These are phyloP conservation scores for Diaphora mendica DNA, from an alignment of 2,888 invertebrate species.

Conservation along the genomic window DNA sequence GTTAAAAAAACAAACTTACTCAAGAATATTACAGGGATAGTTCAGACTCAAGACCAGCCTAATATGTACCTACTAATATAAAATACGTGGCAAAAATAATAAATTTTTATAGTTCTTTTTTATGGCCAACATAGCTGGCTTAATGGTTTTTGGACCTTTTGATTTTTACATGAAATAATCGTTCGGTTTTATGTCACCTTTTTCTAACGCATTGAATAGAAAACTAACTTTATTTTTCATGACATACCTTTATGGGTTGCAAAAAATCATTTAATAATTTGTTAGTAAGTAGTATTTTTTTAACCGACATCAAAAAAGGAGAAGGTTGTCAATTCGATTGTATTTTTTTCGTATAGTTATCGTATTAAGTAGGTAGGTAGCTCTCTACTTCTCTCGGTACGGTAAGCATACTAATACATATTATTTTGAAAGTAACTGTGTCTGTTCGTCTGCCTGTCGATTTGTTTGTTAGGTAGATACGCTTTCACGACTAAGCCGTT, in stretches of 20 bases:
- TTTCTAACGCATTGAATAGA: slow-evolving; percentile 35
- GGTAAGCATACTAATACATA: too few species aligned
- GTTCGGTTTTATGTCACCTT: slow-evolving; percentile 43
- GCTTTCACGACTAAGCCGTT: too few species aligned
- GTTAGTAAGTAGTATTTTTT: too few species aligned
- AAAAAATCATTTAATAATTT: not conserved
- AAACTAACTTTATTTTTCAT: slow-evolving; percentile 44
- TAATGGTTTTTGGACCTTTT: slow-evolving; percentile 51
- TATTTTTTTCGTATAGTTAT: not conserved
- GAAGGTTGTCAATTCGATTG: too few species aligned
- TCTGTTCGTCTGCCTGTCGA: too few species aligned
- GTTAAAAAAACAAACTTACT: not conserved
- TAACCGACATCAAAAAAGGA: too few species aligned
- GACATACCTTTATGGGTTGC: slow-evolving; percentile 30
- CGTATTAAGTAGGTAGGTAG: not conserved
- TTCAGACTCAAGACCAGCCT: not conserved
- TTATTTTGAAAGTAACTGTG: too few species aligned
- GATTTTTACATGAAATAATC: slow-evolving; percentile 43
- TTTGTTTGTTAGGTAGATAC: too few species aligned
- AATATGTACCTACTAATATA: not conserved
- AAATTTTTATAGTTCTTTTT: slow-evolving; percentile 50
- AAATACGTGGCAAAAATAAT: slow-evolving; percentile 32
- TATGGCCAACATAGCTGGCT: slow-evolving; percentile 43
- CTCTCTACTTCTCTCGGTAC: too few species aligned
- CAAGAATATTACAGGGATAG: not conserved